phyloP scores from a whole-genome alignment of 2,797 vertebrate genomes.

The Heterohyrax brucei region DNA sequence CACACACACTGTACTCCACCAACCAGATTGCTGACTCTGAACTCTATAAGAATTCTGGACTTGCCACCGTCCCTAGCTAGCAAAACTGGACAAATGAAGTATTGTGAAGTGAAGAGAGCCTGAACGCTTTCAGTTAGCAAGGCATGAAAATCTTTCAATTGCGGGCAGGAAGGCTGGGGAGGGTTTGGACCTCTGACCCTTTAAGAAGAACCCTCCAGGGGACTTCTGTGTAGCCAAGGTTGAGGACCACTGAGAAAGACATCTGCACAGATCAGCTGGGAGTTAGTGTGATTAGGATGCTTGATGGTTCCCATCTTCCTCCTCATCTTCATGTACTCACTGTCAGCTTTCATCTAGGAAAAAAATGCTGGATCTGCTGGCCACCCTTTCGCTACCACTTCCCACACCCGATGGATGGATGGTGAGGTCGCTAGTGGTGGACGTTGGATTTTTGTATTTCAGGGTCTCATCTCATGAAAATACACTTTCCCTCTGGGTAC shows the following conservation, averaged over 20 bases:
- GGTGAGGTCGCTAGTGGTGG: not conserved
- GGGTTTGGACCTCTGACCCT: not conserved
- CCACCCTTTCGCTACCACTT: not conserved
- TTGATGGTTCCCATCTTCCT: not conserved
- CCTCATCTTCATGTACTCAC: not conserved
- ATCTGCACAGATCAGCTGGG: not conserved
- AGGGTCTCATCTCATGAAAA: too few relatives aligned
- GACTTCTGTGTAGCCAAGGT: not conserved
- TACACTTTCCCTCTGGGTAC: not conserved
- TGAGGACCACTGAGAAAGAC: not conserved
- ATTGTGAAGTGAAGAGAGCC: not conserved
- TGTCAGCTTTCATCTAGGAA: not conserved
- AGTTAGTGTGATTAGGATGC: conserved; percentile 11
- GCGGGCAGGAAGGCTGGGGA: not conserved
- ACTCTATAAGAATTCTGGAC: not conserved
- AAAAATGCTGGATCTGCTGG: not conserved
- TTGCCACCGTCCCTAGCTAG: not conserved
- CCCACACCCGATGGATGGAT: not conserved
- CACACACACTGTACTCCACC: too few relatives aligned
- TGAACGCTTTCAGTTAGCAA: not conserved
- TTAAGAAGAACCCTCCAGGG: not conserved
- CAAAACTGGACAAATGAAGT: not conserved
- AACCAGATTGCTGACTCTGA: not conserved
- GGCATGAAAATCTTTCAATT: not conserved
- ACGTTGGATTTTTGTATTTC: not conserved